A percentile compares a stretch with the other conserved stretches of the same genome.
Conservation (phyloP, 1,140 invertebrate species). For the Vanessa tameamea region DNA sequence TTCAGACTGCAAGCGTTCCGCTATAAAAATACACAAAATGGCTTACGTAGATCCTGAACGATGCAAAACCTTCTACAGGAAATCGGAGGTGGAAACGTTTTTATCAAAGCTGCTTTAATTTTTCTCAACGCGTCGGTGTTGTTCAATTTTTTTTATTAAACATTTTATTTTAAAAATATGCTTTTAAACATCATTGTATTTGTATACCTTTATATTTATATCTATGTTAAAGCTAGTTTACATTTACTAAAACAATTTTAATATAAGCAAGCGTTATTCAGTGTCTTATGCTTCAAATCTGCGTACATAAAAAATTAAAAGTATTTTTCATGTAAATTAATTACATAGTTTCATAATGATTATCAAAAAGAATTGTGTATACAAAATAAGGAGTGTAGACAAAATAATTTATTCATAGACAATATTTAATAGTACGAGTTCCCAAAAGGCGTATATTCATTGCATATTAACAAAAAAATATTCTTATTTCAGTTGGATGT, state of each 20-base stretch:
- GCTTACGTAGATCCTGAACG: slow-evolving; percentile 7
- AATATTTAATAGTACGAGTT: no score
- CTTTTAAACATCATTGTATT: background rate
- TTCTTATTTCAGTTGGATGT: slow-evolving; percentile 43
- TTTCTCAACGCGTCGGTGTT: background rate
- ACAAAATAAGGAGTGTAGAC: no score
- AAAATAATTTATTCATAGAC: no score
- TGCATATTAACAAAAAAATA: background rate
- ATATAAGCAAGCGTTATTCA: no score
- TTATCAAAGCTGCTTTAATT: background rate
- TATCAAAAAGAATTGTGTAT: no score
- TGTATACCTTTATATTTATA: background rate
- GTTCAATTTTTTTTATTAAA: background rate
- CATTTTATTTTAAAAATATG: slow-evolving; percentile 2
- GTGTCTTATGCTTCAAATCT: no score
- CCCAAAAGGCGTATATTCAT: background rate
- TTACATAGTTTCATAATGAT: no score
- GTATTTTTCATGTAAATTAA: no score
- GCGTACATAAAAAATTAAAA: background rate
- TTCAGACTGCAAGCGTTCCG: slow-evolving; percentile 6
- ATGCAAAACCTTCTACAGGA: slow-evolving; percentile 12
- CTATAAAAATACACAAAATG: slow-evolving; percentile 16
- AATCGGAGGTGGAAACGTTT: slow-evolving; percentile 1
- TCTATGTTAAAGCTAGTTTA: no score
- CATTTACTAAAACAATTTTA: no score